Evolutionary conservation across 2,888 invertebrate species (phyloP), one percentile per base, ranked within the genome.

Genomic region (Dryobotodes eremita): DNA sequence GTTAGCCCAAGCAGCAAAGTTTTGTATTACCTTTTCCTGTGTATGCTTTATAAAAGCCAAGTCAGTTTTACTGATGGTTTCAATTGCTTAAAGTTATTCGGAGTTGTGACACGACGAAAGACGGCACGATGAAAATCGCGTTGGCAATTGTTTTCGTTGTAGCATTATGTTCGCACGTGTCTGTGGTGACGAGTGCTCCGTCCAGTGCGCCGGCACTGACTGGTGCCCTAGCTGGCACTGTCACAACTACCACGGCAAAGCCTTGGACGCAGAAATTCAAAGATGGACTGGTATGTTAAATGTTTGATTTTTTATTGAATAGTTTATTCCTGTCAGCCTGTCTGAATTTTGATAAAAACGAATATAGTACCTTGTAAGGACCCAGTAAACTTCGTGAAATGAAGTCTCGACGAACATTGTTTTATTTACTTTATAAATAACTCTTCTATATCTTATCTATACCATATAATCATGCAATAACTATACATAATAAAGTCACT

Each of bases 201-300:
- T 65, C 80, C 23, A 77, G 72, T 76, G 23, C 71, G 11, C 65
- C 76, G 20, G 75, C 70, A 36, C 66, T 75, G 57, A 76, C 87
- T 72, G 72, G 79, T 17, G 50, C 84, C 57, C 48, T 85, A 31
- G 74, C 72, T 36, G 84, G 81, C 23, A 62, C 83, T 20, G 59
- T 81, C 11, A 76, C 89, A 2, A 89, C 91, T 1, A 92, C 92
- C 4, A 92, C 93, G 0, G 79, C 82, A 36, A 93, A 92, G 59
- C 90, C 92, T 23, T 94, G 93, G 93, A 88, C 91, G 0, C 85
- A 88, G 68, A 94, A 91, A 85, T 65, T 94, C 53, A 93, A 91
- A 86, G 90, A 93, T 83, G 93, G 94, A 76, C 86, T 94, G 91
- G 93, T 94, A 81, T 57, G 94, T 93, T 85, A 13, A 57, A 23